These are phyloP conservation scores for Raja brachyura DNA, from an alignment of 2,113 vertebrate genomes.

Conservation along the genomic window DNA sequence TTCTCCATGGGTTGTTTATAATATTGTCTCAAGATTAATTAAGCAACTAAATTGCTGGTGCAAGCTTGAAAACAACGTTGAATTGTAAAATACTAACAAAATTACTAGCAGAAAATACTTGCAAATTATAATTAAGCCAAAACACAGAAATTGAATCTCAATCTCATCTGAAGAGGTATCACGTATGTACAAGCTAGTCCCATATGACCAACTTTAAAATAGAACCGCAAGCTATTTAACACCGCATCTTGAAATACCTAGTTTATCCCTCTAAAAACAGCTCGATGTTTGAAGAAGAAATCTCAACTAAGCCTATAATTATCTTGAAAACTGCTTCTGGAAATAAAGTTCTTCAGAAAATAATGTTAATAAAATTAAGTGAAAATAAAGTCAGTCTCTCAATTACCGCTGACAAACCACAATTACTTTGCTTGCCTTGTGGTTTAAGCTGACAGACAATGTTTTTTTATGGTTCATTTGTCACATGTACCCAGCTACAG, in stretches of 20 bases:
- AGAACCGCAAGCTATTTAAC: background rate
- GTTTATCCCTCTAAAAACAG: background rate
- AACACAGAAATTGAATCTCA: background rate
- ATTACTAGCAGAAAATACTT: too few relatives aligned
- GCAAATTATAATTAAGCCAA: background rate
- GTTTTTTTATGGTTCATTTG: background rate
- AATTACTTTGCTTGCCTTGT: background rate
- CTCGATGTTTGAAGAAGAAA: background rate
- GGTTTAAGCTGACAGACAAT: background rate
- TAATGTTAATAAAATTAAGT: background rate
- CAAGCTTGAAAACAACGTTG: background rate
- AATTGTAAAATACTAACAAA: background rate
- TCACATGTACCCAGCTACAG: too few relatives aligned
- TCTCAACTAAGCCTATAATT: background rate
- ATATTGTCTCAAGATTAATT: background rate
- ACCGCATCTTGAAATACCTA: background rate
- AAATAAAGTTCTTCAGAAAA: constrained; percentile 16
- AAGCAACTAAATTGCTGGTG: background rate
- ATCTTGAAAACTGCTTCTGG: background rate
- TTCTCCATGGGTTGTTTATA: background rate
- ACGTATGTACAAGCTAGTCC: background rate
- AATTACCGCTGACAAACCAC: background rate
- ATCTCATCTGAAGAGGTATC: background rate
- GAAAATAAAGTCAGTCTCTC: background rate
- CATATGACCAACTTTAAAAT: background rate